These are phyloP conservation scores for Mergus octosetaceus DNA, from an alignment of 2,797 vertebrate genomes.

Conservation along the genomic window DNA sequence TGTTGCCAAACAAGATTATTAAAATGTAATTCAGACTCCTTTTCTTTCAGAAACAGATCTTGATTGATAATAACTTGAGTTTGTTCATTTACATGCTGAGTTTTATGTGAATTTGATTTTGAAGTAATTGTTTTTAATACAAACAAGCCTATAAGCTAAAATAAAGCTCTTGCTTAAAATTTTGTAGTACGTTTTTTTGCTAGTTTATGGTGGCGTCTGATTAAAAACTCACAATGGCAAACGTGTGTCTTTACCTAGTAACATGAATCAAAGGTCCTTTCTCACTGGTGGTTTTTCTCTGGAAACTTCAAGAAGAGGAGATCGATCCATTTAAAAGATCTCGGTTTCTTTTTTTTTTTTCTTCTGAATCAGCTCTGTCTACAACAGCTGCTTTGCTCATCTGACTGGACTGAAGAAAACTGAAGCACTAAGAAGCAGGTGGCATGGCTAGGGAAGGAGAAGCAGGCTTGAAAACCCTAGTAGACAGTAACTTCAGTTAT, in stretches of 20 bases:
- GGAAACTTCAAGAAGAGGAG: neutral
- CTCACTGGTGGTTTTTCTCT: too few relatives aligned
- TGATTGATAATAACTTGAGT: neutral
- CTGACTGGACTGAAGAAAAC: neutral
- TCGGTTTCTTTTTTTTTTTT: neutral
- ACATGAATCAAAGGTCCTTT: neutral
- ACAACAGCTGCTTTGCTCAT: neutral
- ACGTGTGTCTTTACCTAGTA: too few relatives aligned
- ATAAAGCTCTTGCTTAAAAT: slow-evolving; percentile 59
- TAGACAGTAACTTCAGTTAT: neutral
- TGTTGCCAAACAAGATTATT: neutral
- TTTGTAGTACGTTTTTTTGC: neutral
- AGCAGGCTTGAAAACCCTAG: neutral
- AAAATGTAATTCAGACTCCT: neutral
- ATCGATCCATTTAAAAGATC: neutral
- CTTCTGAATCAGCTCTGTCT: neutral
- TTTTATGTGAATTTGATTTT: slow-evolving; percentile 50
- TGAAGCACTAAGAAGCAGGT: neutral
- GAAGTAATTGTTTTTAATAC: slow-evolving; percentile 50
- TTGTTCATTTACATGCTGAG: neutral
- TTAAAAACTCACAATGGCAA: neutral
- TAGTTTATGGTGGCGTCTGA: fast-evolving
- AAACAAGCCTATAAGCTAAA: slow-evolving; percentile 30
- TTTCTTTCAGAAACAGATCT: neutral
- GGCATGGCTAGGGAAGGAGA: neutral